Conservation (phyloP, 2,113 vertebrate genomes). For the Tinamus guttatus region DNA sequence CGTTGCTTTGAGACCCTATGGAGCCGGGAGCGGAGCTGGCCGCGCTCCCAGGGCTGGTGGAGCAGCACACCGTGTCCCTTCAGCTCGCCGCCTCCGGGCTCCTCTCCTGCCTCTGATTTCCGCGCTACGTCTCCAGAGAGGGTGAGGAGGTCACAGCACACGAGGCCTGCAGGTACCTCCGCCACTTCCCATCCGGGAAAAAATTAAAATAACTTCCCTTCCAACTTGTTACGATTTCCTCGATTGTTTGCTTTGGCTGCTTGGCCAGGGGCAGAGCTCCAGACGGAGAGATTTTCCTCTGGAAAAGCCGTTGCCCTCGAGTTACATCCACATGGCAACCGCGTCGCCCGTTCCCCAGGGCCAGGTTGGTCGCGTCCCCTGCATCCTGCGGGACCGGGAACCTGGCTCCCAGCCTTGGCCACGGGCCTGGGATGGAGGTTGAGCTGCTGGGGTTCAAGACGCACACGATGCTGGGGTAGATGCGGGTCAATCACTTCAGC, state of each 20-base stretch:
- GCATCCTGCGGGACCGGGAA: not conserved
- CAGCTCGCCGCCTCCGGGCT: not conserved
- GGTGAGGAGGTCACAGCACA: not conserved
- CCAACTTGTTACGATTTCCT: not conserved
- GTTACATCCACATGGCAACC: fast-evolving
- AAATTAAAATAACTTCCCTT: not conserved
- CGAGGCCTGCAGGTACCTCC: not conserved
- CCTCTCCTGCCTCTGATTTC: not conserved
- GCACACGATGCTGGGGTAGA: no score
- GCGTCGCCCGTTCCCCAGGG: not conserved
- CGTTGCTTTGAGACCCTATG: no score
- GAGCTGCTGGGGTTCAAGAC: not conserved
- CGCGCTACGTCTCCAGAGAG: fast-evolving
- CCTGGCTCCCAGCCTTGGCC: not conserved
- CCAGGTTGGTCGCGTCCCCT: no score
- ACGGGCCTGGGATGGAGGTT: not conserved
- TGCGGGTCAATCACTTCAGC: no score
- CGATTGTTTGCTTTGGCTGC: not conserved
- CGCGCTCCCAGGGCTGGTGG: not conserved
- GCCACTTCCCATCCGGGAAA: not conserved
- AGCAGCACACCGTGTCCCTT: fast-evolving
- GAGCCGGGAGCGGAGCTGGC: not conserved
- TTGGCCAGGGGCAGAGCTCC: not conserved
- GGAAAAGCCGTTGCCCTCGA: fast-evolving
- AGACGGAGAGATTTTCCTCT: not conserved